Conservation (phyloP, 2,888 invertebrate genomes). For the Toxonevra muliebris region DNA sequence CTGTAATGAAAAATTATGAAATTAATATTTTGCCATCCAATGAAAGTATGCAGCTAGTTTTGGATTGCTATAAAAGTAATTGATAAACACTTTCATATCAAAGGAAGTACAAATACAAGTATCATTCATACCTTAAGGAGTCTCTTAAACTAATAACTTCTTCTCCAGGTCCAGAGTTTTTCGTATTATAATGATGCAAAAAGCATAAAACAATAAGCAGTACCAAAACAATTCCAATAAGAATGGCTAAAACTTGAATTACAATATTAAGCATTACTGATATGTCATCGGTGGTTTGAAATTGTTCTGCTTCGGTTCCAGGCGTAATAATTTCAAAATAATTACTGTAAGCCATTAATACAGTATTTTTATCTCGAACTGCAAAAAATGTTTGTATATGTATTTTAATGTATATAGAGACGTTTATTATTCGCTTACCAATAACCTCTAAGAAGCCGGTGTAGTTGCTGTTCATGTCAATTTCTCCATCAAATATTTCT, state of each 20-base stretch:
- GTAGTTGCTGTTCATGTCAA: slow-evolving; percentile 82
- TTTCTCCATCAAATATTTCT: slow-evolving; percentile 73
- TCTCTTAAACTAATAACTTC: slow-evolving; percentile 75
- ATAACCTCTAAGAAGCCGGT: slow-evolving; percentile 87
- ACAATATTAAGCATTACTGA: slow-evolving; percentile 69
- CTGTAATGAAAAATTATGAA: slow-evolving; percentile 41
- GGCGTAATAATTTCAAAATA: slow-evolving; percentile 80
- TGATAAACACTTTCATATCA: too few species aligned
- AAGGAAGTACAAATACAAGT: too few species aligned
- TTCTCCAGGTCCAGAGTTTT: slow-evolving; percentile 72
- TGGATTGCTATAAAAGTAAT: too few species aligned
- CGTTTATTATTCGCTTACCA: slow-evolving; percentile 67
- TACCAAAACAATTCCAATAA: slow-evolving; percentile 72
- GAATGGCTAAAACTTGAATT: slow-evolving; percentile 74
- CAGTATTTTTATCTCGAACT: slow-evolving; percentile 60
- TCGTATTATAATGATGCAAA: slow-evolving; percentile 73
- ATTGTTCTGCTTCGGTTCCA: slow-evolving; percentile 67
- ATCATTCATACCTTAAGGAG: slow-evolving; percentile 70
- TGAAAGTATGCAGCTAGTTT: too few species aligned
- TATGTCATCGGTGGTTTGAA: slow-evolving; percentile 64
- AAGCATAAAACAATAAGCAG: slow-evolving; percentile 73
- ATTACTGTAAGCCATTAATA: slow-evolving; percentile 76
- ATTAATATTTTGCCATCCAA: neutral
- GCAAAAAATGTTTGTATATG: slow-evolving; percentile 17
- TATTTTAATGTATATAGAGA: slow-evolving; percentile 1